Evolutionary conservation across 2,113 vertebrate genomes (phyloP).

Genomic region (Charadrius vociferus): DNA sequence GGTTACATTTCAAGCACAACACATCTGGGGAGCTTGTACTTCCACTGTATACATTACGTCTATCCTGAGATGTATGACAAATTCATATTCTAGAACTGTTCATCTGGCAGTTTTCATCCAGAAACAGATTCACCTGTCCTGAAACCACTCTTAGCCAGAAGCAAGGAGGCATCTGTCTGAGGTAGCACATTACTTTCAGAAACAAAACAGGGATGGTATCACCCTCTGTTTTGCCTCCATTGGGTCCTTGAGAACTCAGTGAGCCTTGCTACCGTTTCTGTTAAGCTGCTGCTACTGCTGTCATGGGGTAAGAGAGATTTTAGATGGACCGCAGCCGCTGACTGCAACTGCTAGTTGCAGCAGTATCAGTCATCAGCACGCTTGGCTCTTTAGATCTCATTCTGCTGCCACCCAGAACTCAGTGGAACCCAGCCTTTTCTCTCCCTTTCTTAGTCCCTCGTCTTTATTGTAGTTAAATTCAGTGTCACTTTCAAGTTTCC

Average conservation of each 20-base stretch:
- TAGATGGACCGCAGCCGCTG: background rate
- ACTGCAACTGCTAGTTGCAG: background rate
- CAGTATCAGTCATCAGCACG: background rate
- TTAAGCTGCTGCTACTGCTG: background rate
- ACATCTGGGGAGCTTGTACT: background rate
- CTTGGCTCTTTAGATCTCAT: background rate
- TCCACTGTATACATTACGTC: background rate
- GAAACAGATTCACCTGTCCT: background rate
- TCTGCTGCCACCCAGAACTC: background rate
- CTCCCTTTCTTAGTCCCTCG: background rate
- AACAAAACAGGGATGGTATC: fast-evolving
- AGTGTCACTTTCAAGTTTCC: background rate
- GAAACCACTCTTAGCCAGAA: background rate
- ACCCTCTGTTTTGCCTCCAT: background rate
- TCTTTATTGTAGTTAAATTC: background rate
- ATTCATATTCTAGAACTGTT: background rate
- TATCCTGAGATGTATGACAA: background rate
- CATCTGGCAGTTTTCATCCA: background rate
- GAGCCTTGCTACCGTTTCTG: background rate
- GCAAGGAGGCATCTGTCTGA: background rate
- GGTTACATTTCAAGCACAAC: background rate
- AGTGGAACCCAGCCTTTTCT: background rate
- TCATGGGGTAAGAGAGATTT: background rate
- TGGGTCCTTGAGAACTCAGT: background rate
- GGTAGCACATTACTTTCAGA: background rate